phyloP scores from a whole-genome alignment of 2,797 vertebrate genomes.

The Ctenopoma kingsleyae region DNA sequence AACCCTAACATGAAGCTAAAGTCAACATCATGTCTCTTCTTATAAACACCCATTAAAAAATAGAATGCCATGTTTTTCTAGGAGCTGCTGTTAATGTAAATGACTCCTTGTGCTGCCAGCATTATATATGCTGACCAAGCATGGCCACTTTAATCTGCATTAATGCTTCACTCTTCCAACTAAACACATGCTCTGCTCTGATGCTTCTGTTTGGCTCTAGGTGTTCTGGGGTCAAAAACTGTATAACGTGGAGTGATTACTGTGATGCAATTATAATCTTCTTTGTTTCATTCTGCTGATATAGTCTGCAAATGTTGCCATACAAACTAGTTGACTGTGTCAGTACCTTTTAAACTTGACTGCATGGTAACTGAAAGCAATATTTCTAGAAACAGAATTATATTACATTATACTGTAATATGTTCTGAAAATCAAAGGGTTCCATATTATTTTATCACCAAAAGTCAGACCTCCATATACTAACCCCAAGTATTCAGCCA shows the following conservation, averaged over 20 bases:
- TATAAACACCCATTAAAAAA: conserved; percentile 17
- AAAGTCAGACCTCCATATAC: background rate
- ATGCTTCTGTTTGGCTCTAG: conserved; percentile 1
- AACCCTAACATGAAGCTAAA: background rate
- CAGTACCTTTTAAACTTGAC: conserved; percentile 1
- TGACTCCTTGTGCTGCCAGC: conserved; percentile 14
- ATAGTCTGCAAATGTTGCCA: background rate
- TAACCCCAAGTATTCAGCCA: background rate
- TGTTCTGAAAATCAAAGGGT: background rate
- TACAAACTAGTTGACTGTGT: background rate
- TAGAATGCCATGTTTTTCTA: background rate
- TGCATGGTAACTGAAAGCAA: background rate
- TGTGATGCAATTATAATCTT: background rate
- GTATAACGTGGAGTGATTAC: background rate
- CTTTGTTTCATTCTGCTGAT: background rate
- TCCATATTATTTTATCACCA: background rate
- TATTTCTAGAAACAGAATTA: background rate
- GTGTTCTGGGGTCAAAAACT: conserved; percentile 10
- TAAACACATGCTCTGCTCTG: conserved; percentile 1
- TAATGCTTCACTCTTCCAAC: conserved; percentile 8
- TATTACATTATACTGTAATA: background rate
- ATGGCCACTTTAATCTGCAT: conserved; percentile 4
- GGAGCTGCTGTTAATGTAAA: conserved; percentile 18
- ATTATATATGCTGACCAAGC: conserved; percentile 13
- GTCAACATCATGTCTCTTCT: conserved; percentile 8